A percentile compares a stretch with the other conserved stretches of the same genome.
Evolutionary conservation across 2,113 vertebrate species (phyloP).

Genomic region (Egretta garzetta): DNA sequence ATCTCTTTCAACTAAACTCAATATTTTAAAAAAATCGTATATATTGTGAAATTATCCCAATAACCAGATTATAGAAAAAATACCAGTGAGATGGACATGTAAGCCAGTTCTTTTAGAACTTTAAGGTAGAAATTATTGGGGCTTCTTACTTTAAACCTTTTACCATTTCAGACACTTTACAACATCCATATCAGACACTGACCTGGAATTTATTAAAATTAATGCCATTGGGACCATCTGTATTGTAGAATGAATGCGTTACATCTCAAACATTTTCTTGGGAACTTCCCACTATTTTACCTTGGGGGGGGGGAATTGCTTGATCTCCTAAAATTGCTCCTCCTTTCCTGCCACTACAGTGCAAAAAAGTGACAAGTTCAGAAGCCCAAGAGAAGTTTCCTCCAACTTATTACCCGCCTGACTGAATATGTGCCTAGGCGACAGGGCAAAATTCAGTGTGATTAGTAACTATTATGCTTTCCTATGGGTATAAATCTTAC

Average conservation of each 20-base stretch:
- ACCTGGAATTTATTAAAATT: neutral
- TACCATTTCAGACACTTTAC: neutral
- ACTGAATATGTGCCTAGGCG: neutral
- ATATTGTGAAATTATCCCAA: neutral
- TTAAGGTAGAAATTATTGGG: neutral
- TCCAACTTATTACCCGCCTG: neutral
- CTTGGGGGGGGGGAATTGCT: neutral
- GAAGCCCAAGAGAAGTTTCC: neutral
- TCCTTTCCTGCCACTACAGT: neutral
- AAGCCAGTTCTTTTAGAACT: neutral
- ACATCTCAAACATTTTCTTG: neutral
- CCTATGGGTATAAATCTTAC: neutral
- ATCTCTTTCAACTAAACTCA: neutral
- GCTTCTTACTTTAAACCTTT: neutral
- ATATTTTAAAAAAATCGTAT: neutral
- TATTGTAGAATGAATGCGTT: neutral
- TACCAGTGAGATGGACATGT: neutral
- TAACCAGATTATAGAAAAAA: neutral
- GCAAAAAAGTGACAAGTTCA: neutral
- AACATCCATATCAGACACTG: neutral
- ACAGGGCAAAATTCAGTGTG: neutral
- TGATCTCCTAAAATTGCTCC: neutral
- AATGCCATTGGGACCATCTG: neutral
- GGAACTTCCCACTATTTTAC: neutral
- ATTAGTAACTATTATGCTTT: neutral